Evolutionary conservation across 2,888 invertebrate species (phyloP), one percentile per base, ranked within the genome.

Genomic region (Hirtodrosophila duncani): DNA sequence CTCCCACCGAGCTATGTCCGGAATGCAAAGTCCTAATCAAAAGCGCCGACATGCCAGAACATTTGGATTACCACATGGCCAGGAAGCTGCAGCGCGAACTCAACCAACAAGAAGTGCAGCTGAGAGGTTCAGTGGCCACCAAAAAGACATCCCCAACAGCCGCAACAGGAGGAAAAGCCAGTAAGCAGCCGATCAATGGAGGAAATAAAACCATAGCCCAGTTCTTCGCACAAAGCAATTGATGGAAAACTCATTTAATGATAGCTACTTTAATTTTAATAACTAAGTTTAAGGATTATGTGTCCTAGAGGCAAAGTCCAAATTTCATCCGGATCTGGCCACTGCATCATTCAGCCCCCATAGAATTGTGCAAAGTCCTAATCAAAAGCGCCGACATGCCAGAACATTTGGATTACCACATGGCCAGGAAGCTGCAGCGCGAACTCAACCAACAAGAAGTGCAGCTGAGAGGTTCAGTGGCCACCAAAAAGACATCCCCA

Each of bases 21-120:
- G 90, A 93, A 81, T 97, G 96, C 86, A 88, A 90, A 16, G 89
- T 90, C 81, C 87, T 84, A 55, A 88, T 96, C 41, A 84, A 89
- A 7, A 64, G 89, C 2, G 89, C 89, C 55, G 92, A 92, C 52
- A 88, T 92, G 67, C 84, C 88, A 1, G 93, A 94, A 80, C 97
- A 97, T 86, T 86, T 89, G 71, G 97, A 97, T 87, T 96, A 91
- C 84, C 97, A 97, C 85, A 89, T 93, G 70, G 97, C 97, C 3
- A 90, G 92, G 80, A 91, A 91, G 78, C 84, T 97, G 39, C 94
- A 86, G 41, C 68, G 67, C 0, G 71, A 85, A 55, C 56, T 85
- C 0, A 86, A 85, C 59, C 69, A 79, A 27, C 46, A 81, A 11
- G 77, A 83, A 33, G 67, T 81, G 30, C 72, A 68, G n/a, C 74